Evolutionary conservation across 2,113 vertebrate genomes (phyloP).

Genomic region (Pandion haliaetus): DNA sequence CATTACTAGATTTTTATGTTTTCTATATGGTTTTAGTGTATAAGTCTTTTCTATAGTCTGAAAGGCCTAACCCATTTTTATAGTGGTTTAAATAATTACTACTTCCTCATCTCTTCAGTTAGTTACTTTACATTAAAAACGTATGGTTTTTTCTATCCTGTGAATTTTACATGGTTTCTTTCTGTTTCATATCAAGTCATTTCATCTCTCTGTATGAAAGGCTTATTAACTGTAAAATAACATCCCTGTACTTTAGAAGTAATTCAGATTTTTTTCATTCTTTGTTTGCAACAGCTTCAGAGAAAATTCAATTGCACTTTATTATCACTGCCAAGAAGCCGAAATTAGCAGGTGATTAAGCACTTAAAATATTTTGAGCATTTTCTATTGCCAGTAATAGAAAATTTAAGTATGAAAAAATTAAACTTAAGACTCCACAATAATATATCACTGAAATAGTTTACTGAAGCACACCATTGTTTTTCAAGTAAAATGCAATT

Average conservation of each 20-base stretch:
- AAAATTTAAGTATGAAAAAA: not conserved
- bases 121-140: not conserved
- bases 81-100: not conserved
- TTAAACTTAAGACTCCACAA: not conserved
- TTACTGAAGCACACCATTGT: not conserved
- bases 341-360: conserved; percentile 42
- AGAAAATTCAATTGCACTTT: conserved; percentile 20
- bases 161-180: not conserved
- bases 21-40: not conserved
- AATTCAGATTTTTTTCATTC: not conserved
- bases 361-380: conserved; percentile 8
- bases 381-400: not conserved
- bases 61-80: not conserved
- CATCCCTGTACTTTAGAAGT: conserved; percentile 6
- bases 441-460: not conserved
- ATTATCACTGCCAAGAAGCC: conserved; percentile 25
- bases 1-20: not conserved
- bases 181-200: not conserved
- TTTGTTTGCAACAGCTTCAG: conserved; percentile 14
- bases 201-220: conserved; percentile 15
- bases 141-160: not conserved
- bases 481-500: not conserved
- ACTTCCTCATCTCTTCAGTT: not conserved
- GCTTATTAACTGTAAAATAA: conserved; percentile 40
- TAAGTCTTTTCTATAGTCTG: not conserved